Percentiles rank a stretch among this genome's conserved stretches.
phyloP scores from a whole-genome alignment of 2,888 invertebrate species.

The Mesorhabditis spiculigera region DNA sequence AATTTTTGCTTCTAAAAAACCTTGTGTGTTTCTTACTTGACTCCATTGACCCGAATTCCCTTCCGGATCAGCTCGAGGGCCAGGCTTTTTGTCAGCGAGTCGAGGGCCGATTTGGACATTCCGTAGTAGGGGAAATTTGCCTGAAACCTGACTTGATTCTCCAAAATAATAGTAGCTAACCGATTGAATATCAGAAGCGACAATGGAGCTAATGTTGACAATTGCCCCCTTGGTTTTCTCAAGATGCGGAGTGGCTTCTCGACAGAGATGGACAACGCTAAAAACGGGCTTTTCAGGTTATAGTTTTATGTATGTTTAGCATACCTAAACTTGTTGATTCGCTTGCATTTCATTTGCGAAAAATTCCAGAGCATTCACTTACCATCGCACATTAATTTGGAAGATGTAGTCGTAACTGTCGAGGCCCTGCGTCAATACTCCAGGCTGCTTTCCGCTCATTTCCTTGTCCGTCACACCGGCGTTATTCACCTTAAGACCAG shows the following conservation, averaged over 20 bases:
- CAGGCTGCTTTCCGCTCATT: not conserved
- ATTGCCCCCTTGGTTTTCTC: not conserved
- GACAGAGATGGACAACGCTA: not conserved
- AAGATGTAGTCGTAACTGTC: not conserved
- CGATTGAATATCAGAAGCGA: not conserved
- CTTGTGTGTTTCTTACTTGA: not conserved
- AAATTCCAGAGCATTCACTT: not conserved
- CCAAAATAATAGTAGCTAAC: too few species aligned
- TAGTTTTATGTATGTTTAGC: too few species aligned
- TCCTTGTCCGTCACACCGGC: not conserved
- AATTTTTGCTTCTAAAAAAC: too few species aligned
- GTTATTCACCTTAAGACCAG: too few species aligned
- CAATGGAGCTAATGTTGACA: not conserved
- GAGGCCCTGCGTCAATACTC: not conserved
- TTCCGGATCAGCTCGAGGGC: not conserved
- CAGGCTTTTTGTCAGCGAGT: not conserved
- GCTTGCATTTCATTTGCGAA: too few species aligned
- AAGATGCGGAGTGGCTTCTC: not conserved
- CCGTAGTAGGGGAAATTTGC: not conserved
- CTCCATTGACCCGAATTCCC: not conserved
- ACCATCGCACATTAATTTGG: not conserved
- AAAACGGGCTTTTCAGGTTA: too few species aligned
- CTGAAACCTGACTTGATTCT: too few species aligned
- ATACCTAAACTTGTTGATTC: too few species aligned
- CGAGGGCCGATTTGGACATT: not conserved